Conservation (phyloP, 2,797 vertebrate species). For the Danionella dracula region DNA sequence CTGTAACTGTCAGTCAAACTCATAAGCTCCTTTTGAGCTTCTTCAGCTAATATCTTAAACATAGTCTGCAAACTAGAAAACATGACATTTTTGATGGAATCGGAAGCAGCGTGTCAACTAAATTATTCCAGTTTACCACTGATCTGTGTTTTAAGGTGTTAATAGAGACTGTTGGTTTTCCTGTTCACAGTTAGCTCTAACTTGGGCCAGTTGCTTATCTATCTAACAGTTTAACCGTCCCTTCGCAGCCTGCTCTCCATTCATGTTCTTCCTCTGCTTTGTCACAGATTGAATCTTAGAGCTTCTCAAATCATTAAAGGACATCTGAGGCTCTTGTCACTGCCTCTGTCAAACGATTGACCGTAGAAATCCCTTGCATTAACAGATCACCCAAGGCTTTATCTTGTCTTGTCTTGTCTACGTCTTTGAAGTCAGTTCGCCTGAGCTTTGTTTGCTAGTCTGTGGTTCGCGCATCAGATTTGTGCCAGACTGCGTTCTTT, state of each 20-base stretch:
- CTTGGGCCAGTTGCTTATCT: too few relatives aligned
- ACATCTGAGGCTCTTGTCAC: constrained; percentile 59
- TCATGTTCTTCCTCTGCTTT: constrained; percentile 48
- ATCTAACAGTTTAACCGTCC: too few relatives aligned
- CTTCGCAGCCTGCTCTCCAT: constrained; percentile 37
- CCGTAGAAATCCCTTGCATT: constrained; percentile 46
- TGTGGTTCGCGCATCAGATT: constrained; percentile 11
- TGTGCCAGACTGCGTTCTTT: background rate
- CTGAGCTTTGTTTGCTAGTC: constrained; percentile 6
- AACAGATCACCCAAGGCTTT: constrained; percentile 50
- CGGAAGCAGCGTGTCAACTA: background rate
- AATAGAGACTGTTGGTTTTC: too few relatives aligned
- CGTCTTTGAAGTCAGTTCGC: constrained; percentile 8
- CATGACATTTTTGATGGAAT: background rate
- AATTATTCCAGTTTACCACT: constrained; percentile 3
- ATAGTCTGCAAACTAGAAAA: background rate
- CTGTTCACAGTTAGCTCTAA: too few relatives aligned
- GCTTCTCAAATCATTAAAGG: constrained; percentile 56
- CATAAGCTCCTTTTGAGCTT: constrained; percentile 33
- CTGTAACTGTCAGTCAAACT: constrained; percentile 31
- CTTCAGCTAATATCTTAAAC: background rate
- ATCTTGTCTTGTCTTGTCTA: constrained; percentile 17
- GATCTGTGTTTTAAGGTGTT: background rate
- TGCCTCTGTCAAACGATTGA: constrained; percentile 52
- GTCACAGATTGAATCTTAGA: constrained; percentile 60